phyloP scores from a whole-genome alignment of 1,140 invertebrate genomes.

The Schlechtendalia chinensis region DNA sequence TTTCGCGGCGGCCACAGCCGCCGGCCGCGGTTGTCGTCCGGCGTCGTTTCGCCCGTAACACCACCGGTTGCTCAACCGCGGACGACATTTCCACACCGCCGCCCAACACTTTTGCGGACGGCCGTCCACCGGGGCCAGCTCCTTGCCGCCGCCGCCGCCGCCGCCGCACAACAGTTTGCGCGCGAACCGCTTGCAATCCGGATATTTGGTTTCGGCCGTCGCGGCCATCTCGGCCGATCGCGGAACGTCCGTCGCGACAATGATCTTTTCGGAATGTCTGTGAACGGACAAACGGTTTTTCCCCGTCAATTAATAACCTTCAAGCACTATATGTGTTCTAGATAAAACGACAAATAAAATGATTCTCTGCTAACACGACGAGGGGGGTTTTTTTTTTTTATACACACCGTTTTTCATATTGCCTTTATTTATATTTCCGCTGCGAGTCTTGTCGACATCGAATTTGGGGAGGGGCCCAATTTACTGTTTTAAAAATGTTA shows the following conservation, averaged over 20 bases:
- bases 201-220: neutral
- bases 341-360: too few relatives aligned
- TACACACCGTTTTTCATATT: too few relatives aligned
- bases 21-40: neutral
- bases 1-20: neutral
- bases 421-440: too few relatives aligned
- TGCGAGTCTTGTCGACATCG: too few relatives aligned
- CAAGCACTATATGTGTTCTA: too few relatives aligned
- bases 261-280: conserved; percentile 32
- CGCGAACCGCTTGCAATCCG: conserved; percentile 8
- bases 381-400: too few relatives aligned
- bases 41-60: neutral
- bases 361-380: too few relatives aligned
- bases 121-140: neutral
- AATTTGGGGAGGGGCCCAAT: too few relatives aligned
- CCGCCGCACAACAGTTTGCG: neutral
- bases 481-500: too few relatives aligned
- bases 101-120: conserved; percentile 2
- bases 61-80: neutral
- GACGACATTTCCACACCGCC: conserved; percentile 33
- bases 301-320: too few relatives aligned
- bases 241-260: neutral
- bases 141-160: neutral
- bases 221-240: neutral
- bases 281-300: neutral